These are phyloP conservation scores for Caenorhabditis uteleia DNA, from an alignment of 2,888 invertebrate genomes.

Conservation along the genomic window DNA sequence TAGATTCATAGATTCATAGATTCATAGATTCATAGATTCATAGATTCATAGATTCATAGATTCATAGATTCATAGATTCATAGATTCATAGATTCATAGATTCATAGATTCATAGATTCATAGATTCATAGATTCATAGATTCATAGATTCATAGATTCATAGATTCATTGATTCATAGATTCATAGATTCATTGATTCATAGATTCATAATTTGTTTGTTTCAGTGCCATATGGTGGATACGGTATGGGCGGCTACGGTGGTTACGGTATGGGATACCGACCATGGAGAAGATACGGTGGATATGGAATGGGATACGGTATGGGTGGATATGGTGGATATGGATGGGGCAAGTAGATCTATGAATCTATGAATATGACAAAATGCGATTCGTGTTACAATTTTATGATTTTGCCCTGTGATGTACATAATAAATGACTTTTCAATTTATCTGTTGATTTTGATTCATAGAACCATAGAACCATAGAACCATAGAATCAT, in stretches of 20 bases:
- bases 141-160: not conserved
- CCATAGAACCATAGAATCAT: too few species aligned
- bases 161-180: not conserved
- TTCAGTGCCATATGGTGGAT: constrained; percentile 20
- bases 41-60: too few species aligned
- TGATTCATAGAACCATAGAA: too few species aligned
- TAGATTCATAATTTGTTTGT: constrained; percentile 3
- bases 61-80: too few species aligned
- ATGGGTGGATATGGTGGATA: constrained; percentile 27
- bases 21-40: too few species aligned
- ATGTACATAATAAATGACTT: constrained; percentile 1
- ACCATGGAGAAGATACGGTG: constrained; percentile 19
- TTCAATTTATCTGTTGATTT: too few species aligned
- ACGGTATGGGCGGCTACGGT: constrained; percentile 21
- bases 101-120: too few species aligned
- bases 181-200: not conserved
- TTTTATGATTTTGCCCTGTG: not conserved
- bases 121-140: too few species aligned
- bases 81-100: too few species aligned
- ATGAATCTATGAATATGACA: not conserved
- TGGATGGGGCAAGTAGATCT: constrained; percentile 23
- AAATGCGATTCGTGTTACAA: not conserved
- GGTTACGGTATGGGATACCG: constrained; percentile 29
- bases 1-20: too few species aligned
- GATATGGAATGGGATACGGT: constrained; percentile 8